Conservation (phyloP, 2,888 invertebrate species). For the Cephus sareptanus region DNA sequence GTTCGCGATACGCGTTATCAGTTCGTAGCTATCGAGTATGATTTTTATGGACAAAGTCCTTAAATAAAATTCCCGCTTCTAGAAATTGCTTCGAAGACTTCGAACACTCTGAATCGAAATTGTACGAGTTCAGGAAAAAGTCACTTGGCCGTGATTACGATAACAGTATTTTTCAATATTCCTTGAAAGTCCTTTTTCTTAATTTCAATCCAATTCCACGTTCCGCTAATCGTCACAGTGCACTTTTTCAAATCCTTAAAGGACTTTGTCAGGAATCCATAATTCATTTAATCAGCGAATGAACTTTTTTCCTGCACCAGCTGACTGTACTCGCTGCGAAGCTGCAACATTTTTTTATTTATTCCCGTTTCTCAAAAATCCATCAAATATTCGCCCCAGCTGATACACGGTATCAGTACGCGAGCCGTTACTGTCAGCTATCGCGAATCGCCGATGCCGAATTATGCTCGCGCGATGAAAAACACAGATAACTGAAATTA, state of each 20-base stretch:
- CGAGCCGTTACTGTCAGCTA: not conserved
- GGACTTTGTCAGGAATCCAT: not conserved
- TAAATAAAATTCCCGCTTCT: not conserved
- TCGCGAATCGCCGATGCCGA: not conserved
- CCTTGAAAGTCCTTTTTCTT: not conserved
- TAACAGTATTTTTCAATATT: not conserved
- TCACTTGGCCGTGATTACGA: not conserved
- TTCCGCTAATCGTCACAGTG: not conserved
- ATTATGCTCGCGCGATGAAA: not conserved
- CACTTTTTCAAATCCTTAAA: not conserved
- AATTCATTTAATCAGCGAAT: not conserved
- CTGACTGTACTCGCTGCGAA: not conserved
- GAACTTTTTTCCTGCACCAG: not conserved
- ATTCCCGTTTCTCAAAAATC: not conserved
- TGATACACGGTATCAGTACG: no score
- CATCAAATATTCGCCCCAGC: not conserved
- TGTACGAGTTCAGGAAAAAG: not conserved
- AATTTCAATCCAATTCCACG: not conserved
- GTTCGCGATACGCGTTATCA: not conserved
- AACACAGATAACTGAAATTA: not conserved
- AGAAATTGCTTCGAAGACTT: not conserved
- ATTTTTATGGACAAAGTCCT: not conserved
- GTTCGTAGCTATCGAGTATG: not conserved
- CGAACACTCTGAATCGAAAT: not conserved
- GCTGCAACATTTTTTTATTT: not conserved